phyloP scores from a whole-genome alignment of 2,888 invertebrate species.

The Pandemis heparana region DNA sequence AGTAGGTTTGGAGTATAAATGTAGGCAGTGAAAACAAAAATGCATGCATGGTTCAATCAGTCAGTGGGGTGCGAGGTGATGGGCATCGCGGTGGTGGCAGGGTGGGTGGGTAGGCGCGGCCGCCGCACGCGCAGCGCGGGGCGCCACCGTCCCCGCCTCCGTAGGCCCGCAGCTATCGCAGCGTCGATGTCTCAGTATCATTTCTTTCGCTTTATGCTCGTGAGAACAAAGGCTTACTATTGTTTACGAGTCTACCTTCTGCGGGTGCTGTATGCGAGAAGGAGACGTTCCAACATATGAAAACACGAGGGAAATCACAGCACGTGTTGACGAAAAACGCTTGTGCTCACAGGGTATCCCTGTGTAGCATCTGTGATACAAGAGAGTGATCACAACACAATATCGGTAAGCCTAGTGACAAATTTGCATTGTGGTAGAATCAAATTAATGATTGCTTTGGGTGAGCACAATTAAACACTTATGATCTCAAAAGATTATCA shows the following conservation, averaged over 20 bases:
- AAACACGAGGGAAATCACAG: conserved; percentile 79
- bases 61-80: conserved; percentile 48
- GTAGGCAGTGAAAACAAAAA: conserved; percentile 32
- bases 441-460: conserved; percentile 71
- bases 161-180: conserved; percentile 76
- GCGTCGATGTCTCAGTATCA: conserved; percentile 81
- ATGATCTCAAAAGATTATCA: conserved; percentile 52
- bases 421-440: conserved; percentile 75
- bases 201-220: conserved; percentile 84
- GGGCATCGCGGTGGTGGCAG: conserved; percentile 55
- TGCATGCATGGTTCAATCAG: conserved; percentile 54
- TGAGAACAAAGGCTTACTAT: conserved; percentile 86
- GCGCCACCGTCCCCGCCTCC: conserved; percentile 82
- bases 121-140: conserved; percentile 62
- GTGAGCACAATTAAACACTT: conserved; percentile 68
- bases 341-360: conserved; percentile 79
- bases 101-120: conserved; percentile 69
- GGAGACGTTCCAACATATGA: conserved; percentile 88
- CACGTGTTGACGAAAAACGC: conserved; percentile 78
- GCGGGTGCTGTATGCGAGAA: conserved; percentile 94
- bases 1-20: conserved; percentile 22
- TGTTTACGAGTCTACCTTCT: conserved; percentile 88
- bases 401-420: conserved; percentile 80
- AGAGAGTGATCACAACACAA: conserved; percentile 82
- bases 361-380: conserved; percentile 83